phyloP scores from a whole-genome alignment of 2,113 vertebrate genomes.

The Orycteropus afer region DNA sequence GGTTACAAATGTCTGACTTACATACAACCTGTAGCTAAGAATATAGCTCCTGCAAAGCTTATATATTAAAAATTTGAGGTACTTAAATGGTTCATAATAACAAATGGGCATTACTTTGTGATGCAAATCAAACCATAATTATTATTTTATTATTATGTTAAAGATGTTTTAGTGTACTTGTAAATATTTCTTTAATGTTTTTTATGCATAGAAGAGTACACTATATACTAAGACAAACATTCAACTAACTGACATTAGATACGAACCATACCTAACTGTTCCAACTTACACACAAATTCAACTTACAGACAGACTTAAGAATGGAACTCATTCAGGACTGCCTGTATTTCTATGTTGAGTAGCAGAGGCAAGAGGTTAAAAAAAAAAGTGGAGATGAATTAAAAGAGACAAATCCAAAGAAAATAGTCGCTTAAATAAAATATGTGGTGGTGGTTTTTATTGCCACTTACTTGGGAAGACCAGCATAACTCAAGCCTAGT shows the following conservation, averaged over 20 bases:
- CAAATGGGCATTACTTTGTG: neutral
- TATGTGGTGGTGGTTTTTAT: constrained; percentile 66
- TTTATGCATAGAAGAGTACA: neutral
- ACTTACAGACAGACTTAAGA: neutral
- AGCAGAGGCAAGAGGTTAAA: neutral
- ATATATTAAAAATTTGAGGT: too few species aligned
- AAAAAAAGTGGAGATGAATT: constrained; percentile 25
- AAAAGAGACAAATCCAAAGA: constrained; percentile 62
- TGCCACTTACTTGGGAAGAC: constrained; percentile 68
- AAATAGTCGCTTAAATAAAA: constrained; percentile 75
- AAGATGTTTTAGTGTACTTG: too few species aligned
- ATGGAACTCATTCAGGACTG: neutral
- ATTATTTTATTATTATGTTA: neutral
- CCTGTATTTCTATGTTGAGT: neutral
- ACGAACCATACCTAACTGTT: neutral
- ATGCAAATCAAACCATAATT: neutral
- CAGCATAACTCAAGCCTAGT: constrained; percentile 63
- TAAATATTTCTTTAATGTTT: too few species aligned
- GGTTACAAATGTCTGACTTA: neutral
- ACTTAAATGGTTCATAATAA: neutral
- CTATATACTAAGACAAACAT: neutral
- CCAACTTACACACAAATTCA: too few species aligned
- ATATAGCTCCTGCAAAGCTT: too few species aligned
- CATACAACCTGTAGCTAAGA: too few species aligned
- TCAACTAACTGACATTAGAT: neutral